These are phyloP conservation scores for Meloe dianella DNA, from an alignment of 2,888 invertebrate genomes.

Conservation along the genomic window DNA sequence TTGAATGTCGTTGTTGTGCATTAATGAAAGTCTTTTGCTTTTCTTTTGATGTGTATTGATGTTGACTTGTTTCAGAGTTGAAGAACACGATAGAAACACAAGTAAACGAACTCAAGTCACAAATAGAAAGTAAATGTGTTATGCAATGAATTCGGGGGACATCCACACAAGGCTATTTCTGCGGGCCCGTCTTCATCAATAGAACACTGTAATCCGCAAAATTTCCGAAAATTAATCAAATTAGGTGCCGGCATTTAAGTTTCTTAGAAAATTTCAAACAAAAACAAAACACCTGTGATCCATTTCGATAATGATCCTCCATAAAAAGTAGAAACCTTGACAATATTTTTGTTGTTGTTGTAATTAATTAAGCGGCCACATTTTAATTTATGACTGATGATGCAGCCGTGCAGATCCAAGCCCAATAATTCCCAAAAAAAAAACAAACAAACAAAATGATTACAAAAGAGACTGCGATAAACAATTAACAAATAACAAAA, in stretches of 20 bases:
- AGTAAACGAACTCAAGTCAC: constrained; percentile 95
- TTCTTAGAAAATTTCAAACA: not conserved
- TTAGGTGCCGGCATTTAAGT: constrained; percentile 33
- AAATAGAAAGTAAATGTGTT: constrained; percentile 95
- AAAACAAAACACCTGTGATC: constrained; percentile 30
- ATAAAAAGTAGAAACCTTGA: constrained; percentile 6
- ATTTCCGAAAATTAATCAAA: constrained; percentile 8
- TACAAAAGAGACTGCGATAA: constrained; percentile 62
- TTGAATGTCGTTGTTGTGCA: not conserved
- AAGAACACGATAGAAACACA: constrained; percentile 97
- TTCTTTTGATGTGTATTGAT: constrained; percentile 34
- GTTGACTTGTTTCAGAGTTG: constrained; percentile 78
- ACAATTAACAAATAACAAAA: constrained; percentile 60
- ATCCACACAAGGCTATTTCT: constrained; percentile 55
- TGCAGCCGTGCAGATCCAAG: constrained; percentile 48
- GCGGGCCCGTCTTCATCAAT: constrained; percentile 49
- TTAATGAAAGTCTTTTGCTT: not conserved
- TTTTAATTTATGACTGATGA: constrained; percentile 14
- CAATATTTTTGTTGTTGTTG: not conserved
- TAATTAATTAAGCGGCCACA: not conserved
- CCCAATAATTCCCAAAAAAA: constrained; percentile 38
- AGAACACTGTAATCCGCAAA: constrained; percentile 29
- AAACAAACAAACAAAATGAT: too few relatives aligned
- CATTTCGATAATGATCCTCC: constrained; percentile 9
- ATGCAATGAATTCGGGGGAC: constrained; percentile 79